Base-by-base conservation (phyloP, 2,113 vertebrate species). In the Oncorhynchus mykiss region DNA sequence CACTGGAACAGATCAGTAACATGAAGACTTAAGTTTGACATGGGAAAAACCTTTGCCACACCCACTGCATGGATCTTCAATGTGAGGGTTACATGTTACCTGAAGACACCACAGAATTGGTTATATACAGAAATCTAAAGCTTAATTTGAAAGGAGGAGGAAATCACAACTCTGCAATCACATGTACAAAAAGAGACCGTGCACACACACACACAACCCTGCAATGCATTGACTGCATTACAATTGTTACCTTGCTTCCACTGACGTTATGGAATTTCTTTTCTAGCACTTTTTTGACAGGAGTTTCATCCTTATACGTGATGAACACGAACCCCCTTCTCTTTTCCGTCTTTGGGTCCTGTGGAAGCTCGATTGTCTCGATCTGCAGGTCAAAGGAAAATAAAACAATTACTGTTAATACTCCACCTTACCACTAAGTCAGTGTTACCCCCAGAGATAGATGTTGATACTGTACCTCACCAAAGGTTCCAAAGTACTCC, bases 291-390 rank as follows among this genome's bases (percentile, higher is more conserved):
- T 97, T 98, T 92, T 98, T 98, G 71, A 98, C 96, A 0, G 96
- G 91, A 70, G 95, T 93, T 77, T 99, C 97, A 49, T 99, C 97
- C 90, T 98, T 98, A 85, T 97, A 99, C 3, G 97, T 99, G 84
- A 99, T 99, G 86, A 99, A 99, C 74, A 98, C 97, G 88, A 99
- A 99, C 1, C 97, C 98, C 87, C 98, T 94, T 88, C 97, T 96
- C 89, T 99, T 99, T 84, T 97, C 98, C 0, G 96, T 96, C 92
- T 99, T 99, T 86, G 97, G 96, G 90, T 99, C 97, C 95, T 98
- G 97, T 78, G 98, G 98, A 85, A 99, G 96, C 88, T 99, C 97
- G 88, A 99, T 96, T 62, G 96, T 96, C 88, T 99, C 98, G 25
- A 99, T 98, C 98, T 99, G 80, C 70, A 89, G 24, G 3, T 13